These are phyloP conservation scores for Meghimatium bilineatum DNA, from an alignment of 2,888 invertebrate species.

Conservation along the genomic window DNA sequence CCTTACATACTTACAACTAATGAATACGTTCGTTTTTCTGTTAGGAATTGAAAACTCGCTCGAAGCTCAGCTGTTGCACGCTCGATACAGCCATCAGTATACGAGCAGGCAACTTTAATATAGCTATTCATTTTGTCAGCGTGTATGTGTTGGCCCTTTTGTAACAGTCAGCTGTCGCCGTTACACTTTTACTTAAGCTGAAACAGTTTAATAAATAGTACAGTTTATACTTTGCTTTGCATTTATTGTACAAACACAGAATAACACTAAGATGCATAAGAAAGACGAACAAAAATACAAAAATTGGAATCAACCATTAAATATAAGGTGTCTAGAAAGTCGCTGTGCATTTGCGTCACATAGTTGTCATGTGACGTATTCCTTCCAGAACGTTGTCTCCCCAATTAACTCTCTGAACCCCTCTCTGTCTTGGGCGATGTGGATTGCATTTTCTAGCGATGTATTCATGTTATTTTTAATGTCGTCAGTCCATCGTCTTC, in stretches of 20 bases:
- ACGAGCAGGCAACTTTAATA: conserved; percentile 16
- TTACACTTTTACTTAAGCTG: neutral
- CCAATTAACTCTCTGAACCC: too few relatives aligned
- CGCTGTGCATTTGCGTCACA: too few relatives aligned
- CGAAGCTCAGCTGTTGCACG: conserved; percentile 27
- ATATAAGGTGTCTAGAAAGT: too few relatives aligned
- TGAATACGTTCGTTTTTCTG: too few relatives aligned
- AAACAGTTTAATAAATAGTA: neutral
- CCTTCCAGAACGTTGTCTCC: too few relatives aligned
- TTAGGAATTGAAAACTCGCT: conserved; percentile 15
- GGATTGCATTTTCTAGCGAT: too few relatives aligned
- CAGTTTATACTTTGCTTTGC: neutral
- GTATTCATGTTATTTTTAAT: too few relatives aligned
- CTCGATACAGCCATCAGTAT: conserved; percentile 35
- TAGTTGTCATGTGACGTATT: too few relatives aligned
- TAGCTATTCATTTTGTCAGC: conserved; percentile 16
- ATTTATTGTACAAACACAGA: neutral
- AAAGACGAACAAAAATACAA: neutral
- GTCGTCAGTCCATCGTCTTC: too few relatives aligned
- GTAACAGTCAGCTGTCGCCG: neutral
- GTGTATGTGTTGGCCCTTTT: neutral
- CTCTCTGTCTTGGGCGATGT: too few relatives aligned
- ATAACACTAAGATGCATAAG: neutral
- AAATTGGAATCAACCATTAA: too few relatives aligned
- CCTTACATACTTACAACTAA: too few relatives aligned